Evolutionary conservation across 1,140 invertebrate genomes (phyloP).

Genomic region (Cyclargus thomasi): DNA sequence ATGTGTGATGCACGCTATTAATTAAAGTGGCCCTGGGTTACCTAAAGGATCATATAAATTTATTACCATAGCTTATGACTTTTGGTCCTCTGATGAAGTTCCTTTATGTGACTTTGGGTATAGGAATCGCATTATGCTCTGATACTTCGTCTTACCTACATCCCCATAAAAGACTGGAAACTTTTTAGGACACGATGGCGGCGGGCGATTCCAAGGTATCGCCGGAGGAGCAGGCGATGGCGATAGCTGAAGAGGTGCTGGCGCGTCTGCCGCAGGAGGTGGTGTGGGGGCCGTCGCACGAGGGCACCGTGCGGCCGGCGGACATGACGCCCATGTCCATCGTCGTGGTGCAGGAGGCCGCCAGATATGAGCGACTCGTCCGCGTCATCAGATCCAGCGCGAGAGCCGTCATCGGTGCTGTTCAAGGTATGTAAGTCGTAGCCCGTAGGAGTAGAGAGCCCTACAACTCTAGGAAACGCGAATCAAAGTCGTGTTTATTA

Average conservation of each 20-base stretch:
- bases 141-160: no score
- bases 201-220: conserved; percentile 71
- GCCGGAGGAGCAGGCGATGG: conserved; percentile 82
- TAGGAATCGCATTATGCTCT: no score
- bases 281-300: conserved; percentile 82
- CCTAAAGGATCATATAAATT: no score
- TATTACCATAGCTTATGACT: no score
- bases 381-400: conserved; percentile 84
- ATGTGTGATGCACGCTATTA: no score
- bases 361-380: conserved; percentile 89
- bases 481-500: no score
- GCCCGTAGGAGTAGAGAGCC: no score
- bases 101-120: no score
- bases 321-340: conserved; percentile 90
- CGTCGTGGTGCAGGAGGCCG: conserved; percentile 95
- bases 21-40: no score
- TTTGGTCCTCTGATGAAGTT: no score
- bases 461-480: no score
- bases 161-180: neutral
- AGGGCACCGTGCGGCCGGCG: conserved; percentile 85
- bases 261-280: conserved; percentile 81
- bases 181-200: conserved; percentile 54
- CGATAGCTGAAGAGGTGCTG: conserved; percentile 83
- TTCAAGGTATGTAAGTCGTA: conserved; percentile 84
- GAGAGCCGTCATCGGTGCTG: conserved; percentile 88